Percentiles rank a stretch among this genome's conserved stretches.
These are phyloP conservation scores for Semaprochilodus insignis DNA, from an alignment of 2,797 vertebrate species.

Conservation along the genomic window DNA sequence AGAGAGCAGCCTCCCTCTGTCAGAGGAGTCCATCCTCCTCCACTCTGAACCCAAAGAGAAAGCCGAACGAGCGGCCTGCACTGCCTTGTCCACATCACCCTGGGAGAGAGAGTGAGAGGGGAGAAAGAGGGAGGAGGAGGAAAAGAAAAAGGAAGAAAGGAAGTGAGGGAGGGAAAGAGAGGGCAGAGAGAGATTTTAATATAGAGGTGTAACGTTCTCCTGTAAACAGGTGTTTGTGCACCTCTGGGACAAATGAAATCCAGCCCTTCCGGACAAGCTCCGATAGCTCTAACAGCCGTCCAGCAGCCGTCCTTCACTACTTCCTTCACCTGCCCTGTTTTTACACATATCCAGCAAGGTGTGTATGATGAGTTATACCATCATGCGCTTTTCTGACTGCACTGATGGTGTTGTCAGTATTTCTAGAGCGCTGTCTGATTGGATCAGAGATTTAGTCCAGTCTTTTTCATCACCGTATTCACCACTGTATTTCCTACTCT, in stretches of 20 bases:
- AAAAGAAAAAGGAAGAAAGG: not conserved
- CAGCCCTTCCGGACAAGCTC: slow-evolving; percentile 36
- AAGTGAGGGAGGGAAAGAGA: not conserved
- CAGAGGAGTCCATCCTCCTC: slow-evolving; percentile 95
- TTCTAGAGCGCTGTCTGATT: too few species aligned
- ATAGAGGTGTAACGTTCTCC: slow-evolving; percentile 15
- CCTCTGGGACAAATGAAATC: slow-evolving; percentile 56
- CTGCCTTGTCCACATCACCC: slow-evolving; percentile 95
- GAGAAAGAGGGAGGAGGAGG: slow-evolving; percentile 12
- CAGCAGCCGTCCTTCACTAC: not conserved
- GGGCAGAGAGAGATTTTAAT: not conserved
- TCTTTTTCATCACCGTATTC: too few species aligned
- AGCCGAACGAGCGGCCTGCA: slow-evolving; percentile 91
- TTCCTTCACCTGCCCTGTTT: slow-evolving; percentile 43
- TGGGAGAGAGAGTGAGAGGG: slow-evolving; percentile 56
- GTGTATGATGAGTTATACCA: not conserved
- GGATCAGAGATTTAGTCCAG: too few species aligned
- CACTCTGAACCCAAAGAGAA: slow-evolving; percentile 94
- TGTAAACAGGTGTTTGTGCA: slow-evolving; percentile 51
- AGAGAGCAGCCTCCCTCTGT: slow-evolving; percentile 90
- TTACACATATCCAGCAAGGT: slow-evolving; percentile 19
- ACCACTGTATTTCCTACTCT: too few species aligned
- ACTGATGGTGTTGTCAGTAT: not conserved
- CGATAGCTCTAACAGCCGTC: slow-evolving; percentile 46
- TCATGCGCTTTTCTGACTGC: not conserved